A percentile compares a stretch with the other conserved stretches of the same genome.
phyloP scores from a whole-genome alignment of 2,888 invertebrate genomes.

The Agrotis clavis region DNA sequence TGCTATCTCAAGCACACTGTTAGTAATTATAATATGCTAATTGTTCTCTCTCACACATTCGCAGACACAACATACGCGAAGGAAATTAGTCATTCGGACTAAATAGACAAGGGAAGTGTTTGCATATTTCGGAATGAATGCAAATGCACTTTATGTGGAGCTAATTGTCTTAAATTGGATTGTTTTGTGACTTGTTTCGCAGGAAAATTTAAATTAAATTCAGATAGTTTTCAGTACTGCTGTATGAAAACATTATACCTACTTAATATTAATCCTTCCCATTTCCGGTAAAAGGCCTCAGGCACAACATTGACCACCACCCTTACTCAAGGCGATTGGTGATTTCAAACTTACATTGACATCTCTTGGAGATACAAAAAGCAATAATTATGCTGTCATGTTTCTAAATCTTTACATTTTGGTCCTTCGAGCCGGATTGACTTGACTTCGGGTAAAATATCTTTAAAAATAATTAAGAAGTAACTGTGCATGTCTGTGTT shows the following conservation, averaged over 20 bases:
- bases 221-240: neutral
- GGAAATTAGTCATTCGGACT: conserved; percentile 28
- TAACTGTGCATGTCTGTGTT: neutral
- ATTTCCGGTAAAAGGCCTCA: no score
- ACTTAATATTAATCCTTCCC: no score
- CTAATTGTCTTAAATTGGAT: neutral
- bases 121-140: neutral
- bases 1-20: conserved; percentile 35
- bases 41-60: conserved; percentile 29
- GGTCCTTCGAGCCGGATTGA: no score
- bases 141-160: conserved; percentile 27
- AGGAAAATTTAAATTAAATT: neutral
- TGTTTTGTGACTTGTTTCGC: neutral
- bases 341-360: neutral
- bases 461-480: neutral
- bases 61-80: neutral
- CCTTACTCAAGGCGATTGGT: no score
- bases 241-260: neutral
- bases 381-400: neutral
- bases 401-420: neutral
- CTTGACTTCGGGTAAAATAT: no score
- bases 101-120: conserved; percentile 29
- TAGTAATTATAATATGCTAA: conserved; percentile 56
- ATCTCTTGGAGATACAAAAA: no score
- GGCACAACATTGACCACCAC: no score